Percentiles rank a stretch among this genome's conserved stretches.
Conservation (phyloP, 2,888 invertebrate genomes). For the Aricia artaxerxes region DNA sequence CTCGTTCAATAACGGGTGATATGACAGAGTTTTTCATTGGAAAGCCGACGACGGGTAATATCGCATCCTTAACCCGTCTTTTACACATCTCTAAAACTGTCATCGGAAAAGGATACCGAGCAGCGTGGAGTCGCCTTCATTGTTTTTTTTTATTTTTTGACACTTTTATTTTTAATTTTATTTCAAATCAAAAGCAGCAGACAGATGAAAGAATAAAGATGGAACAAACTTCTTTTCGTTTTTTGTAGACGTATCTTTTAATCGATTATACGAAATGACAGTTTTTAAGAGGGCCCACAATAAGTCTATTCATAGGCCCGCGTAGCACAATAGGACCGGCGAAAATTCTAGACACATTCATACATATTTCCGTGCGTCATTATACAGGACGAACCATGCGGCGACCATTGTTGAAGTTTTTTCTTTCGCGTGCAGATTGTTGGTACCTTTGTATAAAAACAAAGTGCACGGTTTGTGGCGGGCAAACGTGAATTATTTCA, state of each 20-base stretch:
- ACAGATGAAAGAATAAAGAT: neutral
- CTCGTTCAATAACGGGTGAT: conserved; percentile 26
- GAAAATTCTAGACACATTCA: conserved; percentile 7
- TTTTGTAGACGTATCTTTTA: neutral
- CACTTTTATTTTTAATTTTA: neutral
- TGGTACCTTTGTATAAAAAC: conserved; percentile 8
- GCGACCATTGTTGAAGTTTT: conserved; percentile 13
- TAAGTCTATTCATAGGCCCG: neutral
- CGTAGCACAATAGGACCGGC: neutral
- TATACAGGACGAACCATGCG: conserved; percentile 1
- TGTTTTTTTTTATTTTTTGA: neutral
- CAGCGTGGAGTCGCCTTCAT: conserved; percentile 40
- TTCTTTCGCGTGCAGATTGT: conserved; percentile 2
- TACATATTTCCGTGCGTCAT: conserved; percentile 10
- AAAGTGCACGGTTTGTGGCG: neutral
- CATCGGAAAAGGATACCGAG: conserved; percentile 42
- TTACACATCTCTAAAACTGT: conserved; percentile 50
- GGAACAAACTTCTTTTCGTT: neutral
- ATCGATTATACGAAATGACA: conserved; percentile 9
- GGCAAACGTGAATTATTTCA: neutral
- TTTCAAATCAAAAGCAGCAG: neutral
- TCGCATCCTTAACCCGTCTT: conserved; percentile 50
- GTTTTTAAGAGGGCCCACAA: conserved; percentile 4
- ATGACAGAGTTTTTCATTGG: conserved; percentile 43
- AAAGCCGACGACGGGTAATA: conserved; percentile 50